Evolutionary conservation across 2,797 vertebrate genomes (phyloP), one percentile per base, ranked within the genome.

Genomic region (Poecilia gillii): DNA sequence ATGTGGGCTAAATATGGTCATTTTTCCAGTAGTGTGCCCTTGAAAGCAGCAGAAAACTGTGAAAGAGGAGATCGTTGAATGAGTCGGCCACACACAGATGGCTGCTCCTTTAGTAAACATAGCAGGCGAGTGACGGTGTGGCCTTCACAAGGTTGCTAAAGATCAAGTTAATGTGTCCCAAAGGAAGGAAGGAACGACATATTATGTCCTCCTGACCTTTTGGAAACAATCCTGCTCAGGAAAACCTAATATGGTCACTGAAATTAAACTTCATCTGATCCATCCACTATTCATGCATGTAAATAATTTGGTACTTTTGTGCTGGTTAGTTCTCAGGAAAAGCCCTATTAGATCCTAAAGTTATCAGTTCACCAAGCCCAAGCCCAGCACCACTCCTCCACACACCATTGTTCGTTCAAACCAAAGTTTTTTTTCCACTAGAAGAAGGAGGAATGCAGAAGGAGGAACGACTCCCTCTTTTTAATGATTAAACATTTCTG

Each of bases 401-500:
- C 78, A 78, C 43, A 51, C 81, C 84, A 90, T 82, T 83, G 84
- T 88, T 87, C 81, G 68, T 77, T 82, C 72, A 57, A 85, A 90
- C 85, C 84, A 87, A 90, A 80, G 84, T 78, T 59, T 91, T 33
- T 33, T 90, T 79, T 90, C 87, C 72, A 25, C n/a, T 7, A 79
- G 72, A 77, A 74, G 73, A 66, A 79, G 73, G 71, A 90, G 86
- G 92, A 92, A 92, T 93, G 89, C 83, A 74, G 28, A 39, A 46
- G 8, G 46, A 8, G 12, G 9, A 73, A 64, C 23, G 74, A 84
- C 90, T 93, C 90, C 89, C 68, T 11, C 13, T 45, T 81, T 82
- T 87, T 89, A 90, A 91, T 92, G 80, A 92, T 93, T 93, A 91
- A 91, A 88, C 87, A 62, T 76, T 55, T 70, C 46, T 75, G 36